These are phyloP conservation scores for Habrosyne pyritoides DNA, from an alignment of 2,888 invertebrate genomes.

Conservation along the genomic window DNA sequence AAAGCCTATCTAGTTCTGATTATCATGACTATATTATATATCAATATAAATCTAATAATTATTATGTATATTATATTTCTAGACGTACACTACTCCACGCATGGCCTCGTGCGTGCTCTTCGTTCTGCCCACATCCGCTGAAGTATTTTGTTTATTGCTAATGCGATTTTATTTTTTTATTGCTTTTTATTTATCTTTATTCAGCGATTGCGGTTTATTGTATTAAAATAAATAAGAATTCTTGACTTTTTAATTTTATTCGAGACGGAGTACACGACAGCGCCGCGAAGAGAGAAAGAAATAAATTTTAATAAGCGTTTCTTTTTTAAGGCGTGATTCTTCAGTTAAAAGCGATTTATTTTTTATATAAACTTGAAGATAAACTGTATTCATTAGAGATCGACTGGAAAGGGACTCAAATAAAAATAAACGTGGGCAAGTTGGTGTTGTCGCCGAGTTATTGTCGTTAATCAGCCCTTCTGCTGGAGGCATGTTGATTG, in stretches of 20 bases:
- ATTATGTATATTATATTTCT: constrained; percentile 16
- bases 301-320: constrained; percentile 84
- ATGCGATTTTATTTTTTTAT: constrained; percentile 84
- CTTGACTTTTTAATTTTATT: constrained; percentile 84
- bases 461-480: constrained; percentile 78
- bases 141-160: constrained; percentile 84
- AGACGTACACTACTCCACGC: constrained; percentile 51
- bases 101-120: constrained; percentile 62
- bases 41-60: too few relatives aligned
- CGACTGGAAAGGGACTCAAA: constrained; percentile 80
- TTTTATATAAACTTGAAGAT: constrained; percentile 82
- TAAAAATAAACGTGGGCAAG: constrained; percentile 78
- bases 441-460: constrained; percentile 79
- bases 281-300: constrained; percentile 80
- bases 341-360: constrained; percentile 83
- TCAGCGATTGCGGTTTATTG: constrained; percentile 84
- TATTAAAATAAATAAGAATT: constrained; percentile 84
- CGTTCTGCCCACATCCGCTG: constrained; percentile 82
- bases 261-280: constrained; percentile 80
- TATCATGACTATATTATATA: too few relatives aligned
- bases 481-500: constrained; percentile 72
- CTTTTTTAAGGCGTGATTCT: constrained; percentile 84
- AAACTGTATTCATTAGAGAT: constrained; percentile 83
- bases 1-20: too few relatives aligned
- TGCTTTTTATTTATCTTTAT: constrained; percentile 84